Evolutionary conservation across 2,888 invertebrate species (phyloP), one percentile per base, ranked within the genome.

Genomic region (Erebia palarica): DNA sequence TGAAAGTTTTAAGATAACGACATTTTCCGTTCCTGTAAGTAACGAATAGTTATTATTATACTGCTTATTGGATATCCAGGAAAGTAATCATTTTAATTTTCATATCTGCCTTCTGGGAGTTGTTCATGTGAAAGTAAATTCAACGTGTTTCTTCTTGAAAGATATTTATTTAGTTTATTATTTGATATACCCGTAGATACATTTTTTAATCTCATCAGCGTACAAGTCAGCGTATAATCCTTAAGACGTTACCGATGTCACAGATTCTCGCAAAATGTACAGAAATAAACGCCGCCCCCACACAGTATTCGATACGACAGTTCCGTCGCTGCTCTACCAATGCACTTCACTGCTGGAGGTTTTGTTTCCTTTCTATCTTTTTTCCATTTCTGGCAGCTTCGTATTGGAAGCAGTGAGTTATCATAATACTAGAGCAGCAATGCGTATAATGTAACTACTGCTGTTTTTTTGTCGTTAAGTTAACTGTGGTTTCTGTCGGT

Each of bases 291-390:
- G 75, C 76, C 82, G 83, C 10, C 86, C 88, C 89, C 87, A 81
- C 88, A 78, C 82, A 76, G 82, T 81, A 81, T 79, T 80, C 80
- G 80, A 79, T 78, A 76, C 80, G 87, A 87, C 90, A 90, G 90
- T 88, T 90, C 88, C 85, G 91, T 91, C 90, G 83, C 82, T 86
- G 86, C 85, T 83, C 79, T 83, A 85, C 86, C 86, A 87, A 86
- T 91, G 91, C 88, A 88, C 85, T 85, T 84, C 90, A 83, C 89
- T 84, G 90, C 86, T 88, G 91, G 89, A 88, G 89, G 83, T 83
- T 81, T 82, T 77, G 79, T 80, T 82, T 82, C 84, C 84, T 85
- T 87, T 88, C 87, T 86, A 83, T 86, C 27, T 67, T 67, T 84
- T 77, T 72, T 72, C 74, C 72, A 73, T 76, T 75, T 79, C 77